These are phyloP conservation scores for Catostylus mosaicus DNA, from an alignment of 30 jellyfish, hydroid and myxozoan genomes.

Conservation along the genomic window DNA sequence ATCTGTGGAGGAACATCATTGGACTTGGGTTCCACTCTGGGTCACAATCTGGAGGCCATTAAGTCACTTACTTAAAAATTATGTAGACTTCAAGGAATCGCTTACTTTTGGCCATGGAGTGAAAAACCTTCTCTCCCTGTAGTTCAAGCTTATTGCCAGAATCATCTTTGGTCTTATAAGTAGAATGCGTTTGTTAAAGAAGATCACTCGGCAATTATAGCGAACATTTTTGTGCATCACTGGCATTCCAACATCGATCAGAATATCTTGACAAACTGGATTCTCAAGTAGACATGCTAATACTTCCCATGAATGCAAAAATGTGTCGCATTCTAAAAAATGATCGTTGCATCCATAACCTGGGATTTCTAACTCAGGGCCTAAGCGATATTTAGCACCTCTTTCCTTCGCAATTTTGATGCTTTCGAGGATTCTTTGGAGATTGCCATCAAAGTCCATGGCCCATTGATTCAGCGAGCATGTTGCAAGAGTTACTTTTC, in stretches of 20 bases:
- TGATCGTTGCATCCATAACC: conserved; percentile 99
- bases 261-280: conserved; percentile 75
- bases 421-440: conserved; percentile 88
- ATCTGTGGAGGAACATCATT: too few species aligned
- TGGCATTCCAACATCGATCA: conserved; percentile 92
- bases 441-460: conserved; percentile 95
- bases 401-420: conserved; percentile 81
- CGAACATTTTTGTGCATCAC: conserved; percentile 77
- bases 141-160: conserved; percentile 74
- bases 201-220: conserved; percentile 92
- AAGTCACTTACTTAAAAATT: too few species aligned
- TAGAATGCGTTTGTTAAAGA: conserved; percentile 62
- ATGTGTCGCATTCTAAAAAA: conserved; percentile 87
- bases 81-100: too few species aligned
- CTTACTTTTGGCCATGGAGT: conserved; percentile 88
- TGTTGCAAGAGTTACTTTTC: conserved; percentile 87
- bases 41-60: too few species aligned
- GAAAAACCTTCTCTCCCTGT: conserved; percentile 90
- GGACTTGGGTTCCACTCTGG: too few species aligned
- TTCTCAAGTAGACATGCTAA: conserved; percentile 82
- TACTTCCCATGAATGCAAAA: conserved; percentile 91
- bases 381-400: conserved; percentile 95
- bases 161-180: conserved; percentile 86
- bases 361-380: conserved; percentile 97
- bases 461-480: conserved; percentile 97